Evolutionary conservation across 1,140 invertebrate genomes (phyloP), one percentile per base, ranked within the genome.

Genomic region (Atopsyche davidsoni): DNA sequence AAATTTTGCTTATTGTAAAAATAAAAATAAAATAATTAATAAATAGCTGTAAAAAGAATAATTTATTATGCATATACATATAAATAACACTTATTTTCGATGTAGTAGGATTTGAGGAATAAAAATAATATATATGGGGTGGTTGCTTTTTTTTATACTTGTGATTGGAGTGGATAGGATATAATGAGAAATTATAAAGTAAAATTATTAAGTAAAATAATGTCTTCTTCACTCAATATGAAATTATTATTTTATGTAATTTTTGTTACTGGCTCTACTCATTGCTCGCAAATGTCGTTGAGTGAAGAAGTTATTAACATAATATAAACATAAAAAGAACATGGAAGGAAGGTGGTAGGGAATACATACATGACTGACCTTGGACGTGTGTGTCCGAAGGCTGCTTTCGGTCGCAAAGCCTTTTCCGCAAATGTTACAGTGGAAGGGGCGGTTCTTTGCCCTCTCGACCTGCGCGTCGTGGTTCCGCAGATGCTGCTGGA

Each of bases 321-420:
- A 24, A 45, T 25, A 49, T 14, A 50, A 49, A 46, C 36, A 48
- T 40, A 40, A 46, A 51, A 49, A 39, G 32, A 40, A 42, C 46
- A 47, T 47, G 51, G 39, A 28, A 46, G 46, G 46, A 51, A 32
- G 40, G 49, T 64, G 62, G 57, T 55, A 49, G 67, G 69, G 64
- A 68, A 51, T 72, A 80, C 77, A 78, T 80, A 80, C 78, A 79
- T 79, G 78, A 83, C 85, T 85, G 80, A 96, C 93, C 90, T 96
- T 96, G 61, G 90, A 87, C 59, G 92, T 94, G 69, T 97, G 94
- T 35, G 92, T 94, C 68, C 92, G 79, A 49, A 98, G 78, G 67
- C 89, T 94, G 62, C 89, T 94, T 65, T 96, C 92, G 44, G 92
- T 96, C 39, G 93, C 92, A 68, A 97, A 97, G 28, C 92, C 90